Percentiles rank a stretch among this genome's conserved stretches.
Evolutionary conservation across 2,888 invertebrate species (phyloP).

Genomic region (Melinaea menophilus): DNA sequence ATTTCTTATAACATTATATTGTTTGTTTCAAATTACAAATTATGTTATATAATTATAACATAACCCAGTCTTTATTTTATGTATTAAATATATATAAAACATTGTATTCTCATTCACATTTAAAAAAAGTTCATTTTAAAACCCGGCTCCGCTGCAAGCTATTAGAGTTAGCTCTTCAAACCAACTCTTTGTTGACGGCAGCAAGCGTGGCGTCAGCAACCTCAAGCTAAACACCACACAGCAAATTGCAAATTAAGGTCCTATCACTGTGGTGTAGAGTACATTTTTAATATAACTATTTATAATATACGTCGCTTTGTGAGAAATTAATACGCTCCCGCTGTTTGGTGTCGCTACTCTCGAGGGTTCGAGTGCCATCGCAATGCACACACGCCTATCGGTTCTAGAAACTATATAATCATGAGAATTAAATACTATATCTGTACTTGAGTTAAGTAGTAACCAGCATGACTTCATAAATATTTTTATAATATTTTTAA

Average conservation of each 20-base stretch:
- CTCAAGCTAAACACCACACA: conserved; percentile 53
- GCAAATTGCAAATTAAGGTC: conserved; percentile 65
- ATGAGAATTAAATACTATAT: conserved; percentile 10
- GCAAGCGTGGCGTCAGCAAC: conserved; percentile 38
- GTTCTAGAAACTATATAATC: conserved; percentile 32
- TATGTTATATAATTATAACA: background rate
- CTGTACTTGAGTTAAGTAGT: no score
- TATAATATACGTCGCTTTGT: conserved; percentile 65
- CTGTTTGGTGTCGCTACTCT: conserved; percentile 74
- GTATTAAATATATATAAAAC: conserved; percentile 25
- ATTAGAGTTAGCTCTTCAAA: conserved; percentile 75
- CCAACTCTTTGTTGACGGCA: conserved; percentile 73
- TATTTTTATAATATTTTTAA: no score
- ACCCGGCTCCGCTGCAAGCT: conserved; percentile 73
- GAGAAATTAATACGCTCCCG: conserved; percentile 69
- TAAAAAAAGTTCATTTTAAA: conserved; percentile 73
- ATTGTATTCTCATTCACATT: conserved; percentile 47
- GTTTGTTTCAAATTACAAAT: background rate
- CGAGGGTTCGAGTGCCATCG: conserved; percentile 59
- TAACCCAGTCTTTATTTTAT: background rate
- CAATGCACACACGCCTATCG: conserved; percentile 51
- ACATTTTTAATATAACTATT: conserved; percentile 45
- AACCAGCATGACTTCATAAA: no score
- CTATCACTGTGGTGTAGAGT: conserved; percentile 61
- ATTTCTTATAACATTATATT: background rate